Conservation (phyloP, 1,140 invertebrate genomes). For the Probaryconus sp. region DNA sequence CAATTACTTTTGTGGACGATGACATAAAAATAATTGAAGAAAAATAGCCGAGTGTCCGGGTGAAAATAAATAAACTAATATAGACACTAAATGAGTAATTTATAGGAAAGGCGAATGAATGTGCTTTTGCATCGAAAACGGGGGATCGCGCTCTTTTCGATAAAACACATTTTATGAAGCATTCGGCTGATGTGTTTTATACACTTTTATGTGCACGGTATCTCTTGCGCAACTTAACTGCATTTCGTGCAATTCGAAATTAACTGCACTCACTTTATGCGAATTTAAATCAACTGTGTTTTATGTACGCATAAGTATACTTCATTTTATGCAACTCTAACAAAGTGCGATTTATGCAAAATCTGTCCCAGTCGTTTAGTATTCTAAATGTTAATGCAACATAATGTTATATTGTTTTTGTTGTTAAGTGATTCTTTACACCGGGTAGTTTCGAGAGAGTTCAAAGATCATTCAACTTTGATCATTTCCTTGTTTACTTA, state of each 20-base stretch:
- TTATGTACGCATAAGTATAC: slow-evolving; percentile 27
- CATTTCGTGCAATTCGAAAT: slow-evolving; percentile 45
- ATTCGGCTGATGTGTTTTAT: slow-evolving; percentile 42
- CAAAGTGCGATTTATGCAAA: slow-evolving; percentile 34
- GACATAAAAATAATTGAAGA: too few relatives aligned
- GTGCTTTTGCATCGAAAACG: slow-evolving; percentile 23
- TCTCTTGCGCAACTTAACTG: slow-evolving; percentile 38
- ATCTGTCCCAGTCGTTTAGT: slow-evolving; percentile 19
- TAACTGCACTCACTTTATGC: slow-evolving; percentile 41
- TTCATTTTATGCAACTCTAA: slow-evolving; percentile 30
- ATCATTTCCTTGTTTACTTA: too few relatives aligned
- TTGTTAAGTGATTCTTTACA: too few relatives aligned
- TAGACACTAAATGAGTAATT: slow-evolving; percentile 42
- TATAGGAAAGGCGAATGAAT: slow-evolving; percentile 25
- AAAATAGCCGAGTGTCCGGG: too few relatives aligned
- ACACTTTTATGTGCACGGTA: slow-evolving; percentile 36
- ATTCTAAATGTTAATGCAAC: slow-evolving; percentile 28
- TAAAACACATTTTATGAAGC: slow-evolving; percentile 40
- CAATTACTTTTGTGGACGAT: too few relatives aligned
- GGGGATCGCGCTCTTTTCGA: slow-evolving; percentile 25
- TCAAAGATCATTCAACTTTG: too few relatives aligned
- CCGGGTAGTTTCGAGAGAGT: too few relatives aligned
- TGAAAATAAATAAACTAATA: too few relatives aligned
- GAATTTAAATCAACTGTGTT: slow-evolving; percentile 55
- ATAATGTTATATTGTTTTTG: neutral